A percentile compares a stretch with the other conserved stretches of the same genome.
phyloP scores from a whole-genome alignment of 2,888 invertebrate genomes.

The Amitus sp. region DNA sequence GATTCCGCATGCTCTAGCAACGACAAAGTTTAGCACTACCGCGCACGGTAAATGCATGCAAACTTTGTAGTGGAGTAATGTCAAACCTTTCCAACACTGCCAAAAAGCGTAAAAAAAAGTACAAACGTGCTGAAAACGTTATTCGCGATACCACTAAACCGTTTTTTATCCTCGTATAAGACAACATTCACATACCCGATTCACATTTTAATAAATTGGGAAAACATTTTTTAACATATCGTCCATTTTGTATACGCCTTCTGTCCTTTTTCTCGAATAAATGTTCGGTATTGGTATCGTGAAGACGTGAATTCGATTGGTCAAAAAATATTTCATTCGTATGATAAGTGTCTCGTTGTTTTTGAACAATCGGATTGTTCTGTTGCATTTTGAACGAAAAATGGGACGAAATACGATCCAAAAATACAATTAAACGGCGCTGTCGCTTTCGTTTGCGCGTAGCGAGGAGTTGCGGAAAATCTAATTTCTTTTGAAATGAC shows the following conservation, averaged over 20 bases:
- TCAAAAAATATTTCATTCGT: conserved; percentile 14
- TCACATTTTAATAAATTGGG: conserved; percentile 1
- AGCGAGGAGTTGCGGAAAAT: conserved; percentile 27
- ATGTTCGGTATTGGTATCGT: conserved; percentile 16
- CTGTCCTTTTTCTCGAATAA: background rate
- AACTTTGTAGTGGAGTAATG: no score
- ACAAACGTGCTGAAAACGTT: conserved; percentile 37
- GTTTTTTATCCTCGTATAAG: background rate
- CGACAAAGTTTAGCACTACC: no score
- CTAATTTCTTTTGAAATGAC: conserved; percentile 35
- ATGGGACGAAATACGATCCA: conserved; percentile 15
- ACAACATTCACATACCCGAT: background rate
- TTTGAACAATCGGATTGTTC: conserved; percentile 9
- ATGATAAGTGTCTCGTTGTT: conserved; percentile 16
- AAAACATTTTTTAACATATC: conserved; percentile 20
- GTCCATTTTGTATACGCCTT: conserved; percentile 12
- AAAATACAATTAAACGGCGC: no score
- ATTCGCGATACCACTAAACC: conserved; percentile 19
- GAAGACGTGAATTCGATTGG: conserved; percentile 16
- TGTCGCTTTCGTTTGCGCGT: no score
- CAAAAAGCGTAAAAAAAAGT: conserved; percentile 26
- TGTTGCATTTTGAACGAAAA: conserved; percentile 16
- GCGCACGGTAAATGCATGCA: no score
- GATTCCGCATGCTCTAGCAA: no score
- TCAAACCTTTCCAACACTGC: no score